These are phyloP conservation scores for Drosophila quinaria DNA, from an alignment of 2,888 invertebrate genomes.

Conservation along the genomic window DNA sequence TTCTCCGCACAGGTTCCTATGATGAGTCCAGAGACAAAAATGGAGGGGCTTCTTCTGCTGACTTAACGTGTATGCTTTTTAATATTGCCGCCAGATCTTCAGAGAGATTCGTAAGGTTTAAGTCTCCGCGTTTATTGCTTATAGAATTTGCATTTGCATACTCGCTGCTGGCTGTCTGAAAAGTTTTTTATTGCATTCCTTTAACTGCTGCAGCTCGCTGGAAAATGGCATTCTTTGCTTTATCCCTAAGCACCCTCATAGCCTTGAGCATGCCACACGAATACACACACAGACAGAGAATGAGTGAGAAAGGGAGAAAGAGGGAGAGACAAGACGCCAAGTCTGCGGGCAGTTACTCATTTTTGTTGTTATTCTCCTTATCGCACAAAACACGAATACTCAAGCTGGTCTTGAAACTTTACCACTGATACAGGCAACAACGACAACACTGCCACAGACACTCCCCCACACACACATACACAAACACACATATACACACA, in stretches of 20 bases:
- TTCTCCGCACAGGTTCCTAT: conserved; percentile 18
- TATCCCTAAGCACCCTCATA: conserved; percentile 11
- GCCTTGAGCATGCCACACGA: conserved; percentile 14
- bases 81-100: conserved; percentile 41
- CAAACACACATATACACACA: conserved; percentile 10
- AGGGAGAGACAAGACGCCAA: conserved; percentile 27
- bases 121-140: conserved; percentile 55
- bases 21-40: not conserved
- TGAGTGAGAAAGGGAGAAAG: not conserved
- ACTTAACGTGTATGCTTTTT: conserved; percentile 35
- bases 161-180: conserved; percentile 62
- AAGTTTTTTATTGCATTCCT: conserved; percentile 80
- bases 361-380: conserved; percentile 54
- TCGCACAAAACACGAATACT: conserved; percentile 55
- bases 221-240: conserved; percentile 26
- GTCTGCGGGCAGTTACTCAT: conserved; percentile 39
- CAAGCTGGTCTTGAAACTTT: conserved; percentile 60
- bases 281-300: not conserved
- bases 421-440: conserved; percentile 42
- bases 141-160: conserved; percentile 70
- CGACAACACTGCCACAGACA: conserved; percentile 7
- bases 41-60: not conserved
- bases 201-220: conserved; percentile 53
- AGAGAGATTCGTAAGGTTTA: conserved; percentile 46
- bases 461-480: conserved; percentile 22